phyloP scores from a whole-genome alignment of 2,797 vertebrate species.

The Acropternis orthonyx region DNA sequence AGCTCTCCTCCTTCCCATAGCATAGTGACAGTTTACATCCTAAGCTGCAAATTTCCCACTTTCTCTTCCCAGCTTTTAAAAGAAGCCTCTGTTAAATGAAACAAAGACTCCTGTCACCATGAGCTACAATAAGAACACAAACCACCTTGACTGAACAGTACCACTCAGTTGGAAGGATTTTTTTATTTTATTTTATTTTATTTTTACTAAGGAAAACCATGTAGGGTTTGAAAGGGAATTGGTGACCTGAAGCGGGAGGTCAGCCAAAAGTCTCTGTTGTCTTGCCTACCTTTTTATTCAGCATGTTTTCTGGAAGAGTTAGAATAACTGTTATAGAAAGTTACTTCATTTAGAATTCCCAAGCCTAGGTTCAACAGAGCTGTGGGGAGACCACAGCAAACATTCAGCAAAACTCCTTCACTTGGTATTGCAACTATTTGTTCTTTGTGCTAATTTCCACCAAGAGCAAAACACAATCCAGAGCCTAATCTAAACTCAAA shows the following conservation, averaged over 20 bases:
- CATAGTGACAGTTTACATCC: not conserved
- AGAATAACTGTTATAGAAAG: not conserved
- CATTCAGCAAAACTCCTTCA: not conserved
- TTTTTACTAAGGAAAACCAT: not conserved
- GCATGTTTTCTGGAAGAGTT: not conserved
- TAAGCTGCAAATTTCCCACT: not conserved
- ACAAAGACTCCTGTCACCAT: not conserved
- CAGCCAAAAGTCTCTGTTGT: not conserved
- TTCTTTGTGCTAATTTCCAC: not conserved
- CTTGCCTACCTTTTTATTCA: not conserved
- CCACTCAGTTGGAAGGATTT: not conserved
- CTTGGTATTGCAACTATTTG: fast-evolving
- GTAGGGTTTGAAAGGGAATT: not conserved
- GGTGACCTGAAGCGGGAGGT: not conserved
- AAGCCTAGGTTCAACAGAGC: not conserved
- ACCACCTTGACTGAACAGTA: not conserved
- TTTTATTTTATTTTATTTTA: fast-evolving
- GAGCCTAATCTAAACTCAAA: not conserved
- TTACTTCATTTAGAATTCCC: not conserved
- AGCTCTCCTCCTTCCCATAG: not conserved
- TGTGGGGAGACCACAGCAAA: not conserved
- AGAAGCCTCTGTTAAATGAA: not conserved
- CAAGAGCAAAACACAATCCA: not conserved
- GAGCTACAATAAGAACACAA: not conserved
- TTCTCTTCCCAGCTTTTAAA: not conserved